Percentiles rank a stretch among this genome's conserved stretches.
Evolutionary conservation across 2,888 invertebrate species (phyloP).

Genomic region (Linnaemya tessellans): DNA sequence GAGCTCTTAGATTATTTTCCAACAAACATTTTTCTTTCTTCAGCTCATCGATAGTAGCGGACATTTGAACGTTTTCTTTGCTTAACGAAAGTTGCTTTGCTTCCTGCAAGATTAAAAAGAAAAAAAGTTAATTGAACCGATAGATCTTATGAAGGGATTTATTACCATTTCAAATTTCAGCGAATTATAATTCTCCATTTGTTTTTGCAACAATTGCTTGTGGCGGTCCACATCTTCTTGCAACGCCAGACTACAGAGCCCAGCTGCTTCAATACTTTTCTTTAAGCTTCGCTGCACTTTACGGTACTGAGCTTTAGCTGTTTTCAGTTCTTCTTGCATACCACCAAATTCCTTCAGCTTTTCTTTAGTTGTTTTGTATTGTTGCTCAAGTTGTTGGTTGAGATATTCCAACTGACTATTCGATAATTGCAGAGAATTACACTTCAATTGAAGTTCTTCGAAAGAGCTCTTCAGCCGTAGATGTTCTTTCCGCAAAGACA

Average conservation of each 20-base stretch:
- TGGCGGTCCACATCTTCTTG: conserved; percentile 56
- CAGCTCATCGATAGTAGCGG: conserved; percentile 25
- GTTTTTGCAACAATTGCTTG: conserved; percentile 60
- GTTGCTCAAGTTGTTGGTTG: conserved; percentile 72
- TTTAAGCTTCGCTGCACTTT: conserved; percentile 60
- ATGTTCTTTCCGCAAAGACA: conserved; percentile 66
- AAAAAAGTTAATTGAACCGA: neutral
- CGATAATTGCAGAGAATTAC: conserved; percentile 60
- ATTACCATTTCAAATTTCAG: conserved; percentile 73
- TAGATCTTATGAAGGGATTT: neutral
- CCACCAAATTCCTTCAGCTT: conserved; percentile 47
- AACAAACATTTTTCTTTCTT: conserved; percentile 31
- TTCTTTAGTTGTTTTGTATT: conserved; percentile 59
- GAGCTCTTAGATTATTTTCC: conserved; percentile 59
- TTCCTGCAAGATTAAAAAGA: conserved; percentile 24
- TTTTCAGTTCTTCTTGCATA: conserved; percentile 61
- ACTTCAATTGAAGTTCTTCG: conserved; percentile 75
- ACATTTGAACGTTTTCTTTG: conserved; percentile 43
- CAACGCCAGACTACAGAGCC: conserved; percentile 50
- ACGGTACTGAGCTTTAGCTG: conserved; percentile 61
- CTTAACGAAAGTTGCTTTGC: conserved; percentile 42
- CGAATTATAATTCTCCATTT: conserved; percentile 60
- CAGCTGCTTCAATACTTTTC: conserved; percentile 66
- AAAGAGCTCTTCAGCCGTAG: conserved; percentile 72
- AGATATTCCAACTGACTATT: conserved; percentile 70